These are phyloP conservation scores for Diaprepes abbreviatus DNA, from an alignment of 2,888 invertebrate species.

Conservation along the genomic window DNA sequence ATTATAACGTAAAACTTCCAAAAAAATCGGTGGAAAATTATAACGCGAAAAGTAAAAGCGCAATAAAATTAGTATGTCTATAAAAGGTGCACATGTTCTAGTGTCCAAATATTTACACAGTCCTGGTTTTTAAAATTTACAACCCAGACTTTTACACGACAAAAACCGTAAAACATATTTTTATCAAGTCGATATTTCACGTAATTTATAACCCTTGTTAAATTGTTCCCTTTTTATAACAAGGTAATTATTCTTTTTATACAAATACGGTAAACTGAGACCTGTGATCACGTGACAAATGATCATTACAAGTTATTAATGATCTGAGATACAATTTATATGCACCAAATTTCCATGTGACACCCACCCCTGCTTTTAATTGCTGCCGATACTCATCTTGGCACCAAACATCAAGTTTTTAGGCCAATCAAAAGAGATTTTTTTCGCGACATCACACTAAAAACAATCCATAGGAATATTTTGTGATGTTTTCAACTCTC, in stretches of 20 bases:
- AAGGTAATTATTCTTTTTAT: not conserved
- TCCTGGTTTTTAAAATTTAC: not conserved
- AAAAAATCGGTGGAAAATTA: not conserved
- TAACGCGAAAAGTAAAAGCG: not conserved
- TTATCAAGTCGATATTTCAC: conserved; percentile 1
- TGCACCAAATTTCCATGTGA: too few relatives aligned
- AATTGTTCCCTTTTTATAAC: not conserved
- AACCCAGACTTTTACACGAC: not conserved
- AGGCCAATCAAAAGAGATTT: too few relatives aligned
- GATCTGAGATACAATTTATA: too few relatives aligned
- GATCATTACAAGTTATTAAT: too few relatives aligned
- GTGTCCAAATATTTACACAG: conserved; percentile 7
- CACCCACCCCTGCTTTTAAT: too few relatives aligned
- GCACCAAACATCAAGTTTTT: too few relatives aligned
- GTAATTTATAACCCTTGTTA: conserved; percentile 1
- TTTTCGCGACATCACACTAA: too few relatives aligned
- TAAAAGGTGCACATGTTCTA: conserved; percentile 3
- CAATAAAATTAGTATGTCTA: not conserved
- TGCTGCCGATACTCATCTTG: too few relatives aligned
- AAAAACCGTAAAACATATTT: not conserved
- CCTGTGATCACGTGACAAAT: too few relatives aligned
- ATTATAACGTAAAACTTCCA: too few relatives aligned
- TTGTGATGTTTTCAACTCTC: too few relatives aligned
- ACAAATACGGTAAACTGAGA: not conserved
- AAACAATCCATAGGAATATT: too few relatives aligned